Conservation (phyloP, 2,113 vertebrate species). For the Eurypyga helias region DNA sequence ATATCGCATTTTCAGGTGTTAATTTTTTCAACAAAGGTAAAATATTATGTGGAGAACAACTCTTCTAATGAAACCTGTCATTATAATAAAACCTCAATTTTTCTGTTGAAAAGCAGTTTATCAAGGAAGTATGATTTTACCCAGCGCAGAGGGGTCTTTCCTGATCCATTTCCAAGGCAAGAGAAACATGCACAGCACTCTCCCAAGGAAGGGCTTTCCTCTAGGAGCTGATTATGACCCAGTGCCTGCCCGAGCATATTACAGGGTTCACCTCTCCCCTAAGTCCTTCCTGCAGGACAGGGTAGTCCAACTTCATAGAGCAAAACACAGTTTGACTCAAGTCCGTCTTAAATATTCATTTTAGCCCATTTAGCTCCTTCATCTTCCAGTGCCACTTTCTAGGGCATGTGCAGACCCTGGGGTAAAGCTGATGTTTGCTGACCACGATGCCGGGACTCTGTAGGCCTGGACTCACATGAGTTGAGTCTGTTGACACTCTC, state of each 20-base stretch:
- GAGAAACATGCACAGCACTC: not conserved
- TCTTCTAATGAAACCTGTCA: not conserved
- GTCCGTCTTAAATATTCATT: not conserved
- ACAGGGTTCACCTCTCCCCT: not conserved
- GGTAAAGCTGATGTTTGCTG: not conserved
- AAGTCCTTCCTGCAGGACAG: not conserved
- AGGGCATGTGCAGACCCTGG: not conserved
- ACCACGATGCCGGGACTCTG: not conserved
- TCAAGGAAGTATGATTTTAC: not conserved
- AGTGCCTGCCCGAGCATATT: not conserved
- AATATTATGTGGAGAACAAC: not conserved
- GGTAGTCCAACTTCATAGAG: not conserved
- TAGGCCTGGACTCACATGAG: not conserved
- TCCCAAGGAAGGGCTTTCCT: not conserved
- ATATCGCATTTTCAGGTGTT: not conserved
- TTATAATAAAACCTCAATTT: not conserved
- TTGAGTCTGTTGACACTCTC: not conserved
- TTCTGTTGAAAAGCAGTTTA: not conserved
- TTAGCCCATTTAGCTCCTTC: not conserved
- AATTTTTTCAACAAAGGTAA: not conserved
- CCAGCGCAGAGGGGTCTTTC: not conserved
- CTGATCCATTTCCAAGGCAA: not conserved
- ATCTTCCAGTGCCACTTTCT: not conserved
- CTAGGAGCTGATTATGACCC: not conserved
- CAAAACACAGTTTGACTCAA: not conserved